Evolutionary conservation across 2,113 vertebrate species (phyloP).

Genomic region (Urocitellus parryii): DNA sequence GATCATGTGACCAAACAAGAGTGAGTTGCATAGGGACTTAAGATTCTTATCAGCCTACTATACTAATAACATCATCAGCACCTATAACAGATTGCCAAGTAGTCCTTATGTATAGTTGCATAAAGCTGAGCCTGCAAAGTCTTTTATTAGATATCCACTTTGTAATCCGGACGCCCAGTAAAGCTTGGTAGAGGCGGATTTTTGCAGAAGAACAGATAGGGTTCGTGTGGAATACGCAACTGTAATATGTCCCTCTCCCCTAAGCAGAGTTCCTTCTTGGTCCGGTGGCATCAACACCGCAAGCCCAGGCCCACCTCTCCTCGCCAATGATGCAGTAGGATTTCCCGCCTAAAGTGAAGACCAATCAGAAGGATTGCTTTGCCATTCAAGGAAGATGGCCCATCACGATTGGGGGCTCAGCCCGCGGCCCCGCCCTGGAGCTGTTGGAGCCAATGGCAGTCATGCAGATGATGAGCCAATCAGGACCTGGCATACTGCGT

Average conservation of each 20-base stretch:
- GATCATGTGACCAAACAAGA: not conserved
- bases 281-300: fast-evolving
- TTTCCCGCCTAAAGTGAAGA: not conserved
- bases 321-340: fast-evolving
- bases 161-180: not conserved
- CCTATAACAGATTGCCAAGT: not conserved
- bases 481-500: fast-evolving
- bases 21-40: not conserved
- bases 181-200: too few species aligned
- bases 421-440: not conserved
- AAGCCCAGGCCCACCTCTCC: not conserved
- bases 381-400: fast-evolving
- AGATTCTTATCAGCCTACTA: not conserved
- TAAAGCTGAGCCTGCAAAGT: not conserved
- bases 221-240: not conserved
- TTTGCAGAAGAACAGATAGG: not conserved
- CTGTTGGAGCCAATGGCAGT: not conserved
- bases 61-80: not conserved
- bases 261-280: not conserved
- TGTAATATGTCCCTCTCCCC: not conserved
- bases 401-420: fast-evolving
- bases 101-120: not conserved
- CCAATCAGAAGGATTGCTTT: not conserved
- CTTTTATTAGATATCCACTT: not conserved
- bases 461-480: not conserved